Percentiles rank a stretch among this genome's conserved stretches.
Conservation (phyloP, 2,113 vertebrate genomes). For the Struthio camelus region DNA sequence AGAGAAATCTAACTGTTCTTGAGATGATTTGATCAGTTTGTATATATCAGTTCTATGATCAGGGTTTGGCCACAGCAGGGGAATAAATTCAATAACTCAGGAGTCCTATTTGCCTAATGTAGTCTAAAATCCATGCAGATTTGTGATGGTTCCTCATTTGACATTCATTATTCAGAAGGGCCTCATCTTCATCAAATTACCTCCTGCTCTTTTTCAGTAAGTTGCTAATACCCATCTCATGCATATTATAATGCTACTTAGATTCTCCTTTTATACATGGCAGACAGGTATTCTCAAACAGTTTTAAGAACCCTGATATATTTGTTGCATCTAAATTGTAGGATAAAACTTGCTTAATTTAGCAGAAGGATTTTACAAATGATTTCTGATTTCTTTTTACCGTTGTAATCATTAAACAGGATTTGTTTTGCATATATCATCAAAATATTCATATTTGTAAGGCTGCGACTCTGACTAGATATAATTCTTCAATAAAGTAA, state of each 20-base stretch:
- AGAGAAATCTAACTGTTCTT: neutral
- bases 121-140: neutral
- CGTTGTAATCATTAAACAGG: neutral
- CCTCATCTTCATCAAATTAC: neutral
- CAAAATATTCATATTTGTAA: neutral
- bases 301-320: neutral
- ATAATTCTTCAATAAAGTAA: neutral
- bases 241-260: neutral
- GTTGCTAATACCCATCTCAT: neutral
- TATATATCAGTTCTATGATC: neutral
- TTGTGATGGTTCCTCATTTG: neutral
- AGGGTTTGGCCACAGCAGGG: neutral
- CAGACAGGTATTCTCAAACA: neutral
- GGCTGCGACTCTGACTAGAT: neutral
- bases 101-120: neutral
- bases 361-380: neutral
- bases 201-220: neutral
- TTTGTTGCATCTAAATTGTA: neutral
- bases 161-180: neutral
- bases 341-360: neutral
- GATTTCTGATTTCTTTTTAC: neutral
- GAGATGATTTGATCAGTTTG: neutral
- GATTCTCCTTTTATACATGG: neutral
- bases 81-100: neutral
- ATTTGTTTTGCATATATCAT: neutral